These are phyloP conservation scores for Rhagonycha lutea DNA, from an alignment of 2,888 invertebrate species.

Conservation along the genomic window DNA sequence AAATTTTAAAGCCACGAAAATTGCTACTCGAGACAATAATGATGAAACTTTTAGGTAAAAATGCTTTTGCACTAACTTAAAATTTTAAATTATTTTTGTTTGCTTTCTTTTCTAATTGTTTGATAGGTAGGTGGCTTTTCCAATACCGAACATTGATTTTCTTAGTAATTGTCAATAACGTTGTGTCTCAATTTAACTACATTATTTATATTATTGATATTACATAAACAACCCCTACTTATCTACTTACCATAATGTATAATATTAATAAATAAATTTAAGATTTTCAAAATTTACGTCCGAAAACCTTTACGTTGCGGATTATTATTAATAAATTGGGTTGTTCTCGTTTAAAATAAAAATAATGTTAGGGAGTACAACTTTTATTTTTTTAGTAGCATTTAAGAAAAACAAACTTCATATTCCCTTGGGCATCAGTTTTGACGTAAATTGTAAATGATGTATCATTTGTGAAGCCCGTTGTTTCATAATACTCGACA, in stretches of 20 bases:
- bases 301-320: background rate
- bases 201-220: background rate
- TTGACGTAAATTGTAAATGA: conserved; percentile 13
- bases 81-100: background rate
- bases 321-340: background rate
- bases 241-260: too few relatives aligned
- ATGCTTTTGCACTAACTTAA: background rate
- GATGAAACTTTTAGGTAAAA: background rate
- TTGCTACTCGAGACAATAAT: background rate
- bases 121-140: background rate
- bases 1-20: background rate
- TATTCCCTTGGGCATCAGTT: conserved; percentile 4
- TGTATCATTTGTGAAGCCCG: conserved; percentile 3
- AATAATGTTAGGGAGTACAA: background rate
- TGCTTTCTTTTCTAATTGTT: background rate
- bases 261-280: too few relatives aligned
- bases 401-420: conserved; percentile 6
- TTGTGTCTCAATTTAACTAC: background rate
- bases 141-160: background rate
- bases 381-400: background rate
- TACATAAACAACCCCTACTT: too few relatives aligned
- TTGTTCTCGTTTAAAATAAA: background rate
- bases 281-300: background rate
- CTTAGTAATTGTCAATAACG: background rate
- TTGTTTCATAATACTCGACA: background rate